Evolutionary conservation across 2,888 invertebrate species (phyloP).

Genomic region (Flexamia atlantica): DNA sequence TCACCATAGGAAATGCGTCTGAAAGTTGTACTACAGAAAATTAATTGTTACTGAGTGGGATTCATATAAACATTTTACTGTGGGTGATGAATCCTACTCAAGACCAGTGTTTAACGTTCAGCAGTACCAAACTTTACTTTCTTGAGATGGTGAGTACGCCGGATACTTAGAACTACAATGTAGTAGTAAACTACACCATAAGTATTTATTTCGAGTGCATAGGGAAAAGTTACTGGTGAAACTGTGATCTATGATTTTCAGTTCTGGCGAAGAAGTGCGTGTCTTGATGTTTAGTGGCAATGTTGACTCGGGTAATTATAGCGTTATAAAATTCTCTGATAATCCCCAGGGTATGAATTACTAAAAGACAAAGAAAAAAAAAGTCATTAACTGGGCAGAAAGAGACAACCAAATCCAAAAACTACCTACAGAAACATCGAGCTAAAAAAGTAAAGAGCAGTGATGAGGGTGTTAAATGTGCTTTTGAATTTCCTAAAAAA

Average conservation of each 20-base stretch:
- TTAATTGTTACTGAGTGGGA: conserved; percentile 1
- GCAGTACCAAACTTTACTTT: conserved; percentile 16
- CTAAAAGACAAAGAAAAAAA: not conserved
- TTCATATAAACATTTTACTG: conserved; percentile 10
- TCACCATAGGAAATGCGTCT: conserved; percentile 15
- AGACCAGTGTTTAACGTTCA: not conserved
- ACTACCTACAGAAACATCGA: not conserved
- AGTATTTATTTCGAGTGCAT: not conserved
- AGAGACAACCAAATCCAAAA: not conserved
- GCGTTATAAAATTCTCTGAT: not conserved
- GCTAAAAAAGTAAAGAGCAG: conserved; percentile 1
- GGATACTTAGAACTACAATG: conserved; percentile 1
- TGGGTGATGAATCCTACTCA: conserved; percentile 10
- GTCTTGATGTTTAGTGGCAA: not conserved
- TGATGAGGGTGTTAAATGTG: conserved; percentile 7
- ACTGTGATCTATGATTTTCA: not conserved
- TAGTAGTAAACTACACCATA: not conserved
- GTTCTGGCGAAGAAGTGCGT: conserved; percentile 9
- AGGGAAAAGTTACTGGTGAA: not conserved
- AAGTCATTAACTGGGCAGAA: conserved; percentile 1
- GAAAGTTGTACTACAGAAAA: conserved; percentile 25
- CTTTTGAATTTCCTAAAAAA: not conserved
- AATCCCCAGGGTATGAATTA: not conserved
- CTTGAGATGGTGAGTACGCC: not conserved
- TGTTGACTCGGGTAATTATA: not conserved